Evolutionary conservation across 2,888 invertebrate species (phyloP), one percentile per base, ranked within the genome.

Genomic region (Calameuta idolon): DNA sequence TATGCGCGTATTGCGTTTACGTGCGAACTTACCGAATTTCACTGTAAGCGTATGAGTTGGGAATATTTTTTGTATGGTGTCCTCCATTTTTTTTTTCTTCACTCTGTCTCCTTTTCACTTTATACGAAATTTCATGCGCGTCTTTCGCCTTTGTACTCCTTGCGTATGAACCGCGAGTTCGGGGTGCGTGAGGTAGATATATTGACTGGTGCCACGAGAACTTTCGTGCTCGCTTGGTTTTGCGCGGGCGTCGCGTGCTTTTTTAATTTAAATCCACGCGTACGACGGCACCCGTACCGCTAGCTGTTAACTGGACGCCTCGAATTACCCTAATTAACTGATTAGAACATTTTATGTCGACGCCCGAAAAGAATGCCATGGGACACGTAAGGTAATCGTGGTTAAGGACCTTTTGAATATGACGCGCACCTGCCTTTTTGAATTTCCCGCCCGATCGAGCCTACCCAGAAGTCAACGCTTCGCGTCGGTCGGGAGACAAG

Each of bases 271-370:
- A 77, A 77, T 77, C 77, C 40, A 75, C 75, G 75, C 75, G 69
- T 69, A 34, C 30, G 73, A n/a, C 31, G 71, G 31, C 33, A 33
- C 71, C 31, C 33, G 71, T 71, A 23, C 33, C 35, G 0, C 35
- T 23, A 74, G 34, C 34, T 74, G 74, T 74, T 34, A 74, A 74
- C 34, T 74, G 55, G 33, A 69, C 71, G 75, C 40, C 35, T 75
- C 78, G 76, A 78, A 78, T 78, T 78, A 78, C 78, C 73, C 78
- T 78, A 78, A 78, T 78, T 78, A 78, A 78, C 76, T 76, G 69
- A 78, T 78, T 76, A 78, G 75, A 37, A 77, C 78, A 77, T 73
- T 79, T 80, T 73, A 73, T 75, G 78, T 79, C 75, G 71, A 76
- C 78, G 71, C 80, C 79, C 69, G 73, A 78, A 78, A 71, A 71